A percentile compares a stretch with the other conserved stretches of the same genome.
Conservation (phyloP, 2,888 invertebrate species). For the Ectobius pallidus region DNA sequence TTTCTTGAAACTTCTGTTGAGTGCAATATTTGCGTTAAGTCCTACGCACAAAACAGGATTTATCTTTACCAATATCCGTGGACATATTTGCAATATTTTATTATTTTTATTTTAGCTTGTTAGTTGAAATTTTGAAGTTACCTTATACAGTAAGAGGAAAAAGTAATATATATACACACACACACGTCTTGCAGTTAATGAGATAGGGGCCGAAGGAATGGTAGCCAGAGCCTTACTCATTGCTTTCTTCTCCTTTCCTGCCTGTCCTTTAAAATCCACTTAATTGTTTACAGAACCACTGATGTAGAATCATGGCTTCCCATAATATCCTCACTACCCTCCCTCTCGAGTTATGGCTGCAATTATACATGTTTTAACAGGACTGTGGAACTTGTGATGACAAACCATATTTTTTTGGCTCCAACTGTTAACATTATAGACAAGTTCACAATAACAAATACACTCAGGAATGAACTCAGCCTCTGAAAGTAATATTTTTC, state of each 20-base stretch:
- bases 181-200: background rate
- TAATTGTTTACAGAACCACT: too few species aligned
- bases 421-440: too few species aligned
- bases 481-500: background rate
- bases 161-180: background rate
- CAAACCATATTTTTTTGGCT: too few species aligned
- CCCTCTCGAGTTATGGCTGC: background rate
- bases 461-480: too few species aligned
- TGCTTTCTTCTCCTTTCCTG: background rate
- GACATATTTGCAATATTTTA: slow-evolving; percentile 10
- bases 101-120: slow-evolving; percentile 7
- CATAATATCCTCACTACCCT: background rate
- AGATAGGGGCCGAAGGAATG: background rate
- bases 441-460: too few species aligned
- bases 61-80: background rate
- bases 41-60: slow-evolving; percentile 5
- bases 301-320: background rate
- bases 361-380: background rate
- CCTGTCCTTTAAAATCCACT: background rate
- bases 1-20: background rate
- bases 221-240: slow-evolving; percentile 1
- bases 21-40: background rate
- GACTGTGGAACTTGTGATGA: background rate
- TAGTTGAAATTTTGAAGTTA: slow-evolving; percentile 19
- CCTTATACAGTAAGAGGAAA: background rate